Evolutionary conservation across 2,113 vertebrate genomes (phyloP).

Genomic region (Stictonetta naevosa): DNA sequence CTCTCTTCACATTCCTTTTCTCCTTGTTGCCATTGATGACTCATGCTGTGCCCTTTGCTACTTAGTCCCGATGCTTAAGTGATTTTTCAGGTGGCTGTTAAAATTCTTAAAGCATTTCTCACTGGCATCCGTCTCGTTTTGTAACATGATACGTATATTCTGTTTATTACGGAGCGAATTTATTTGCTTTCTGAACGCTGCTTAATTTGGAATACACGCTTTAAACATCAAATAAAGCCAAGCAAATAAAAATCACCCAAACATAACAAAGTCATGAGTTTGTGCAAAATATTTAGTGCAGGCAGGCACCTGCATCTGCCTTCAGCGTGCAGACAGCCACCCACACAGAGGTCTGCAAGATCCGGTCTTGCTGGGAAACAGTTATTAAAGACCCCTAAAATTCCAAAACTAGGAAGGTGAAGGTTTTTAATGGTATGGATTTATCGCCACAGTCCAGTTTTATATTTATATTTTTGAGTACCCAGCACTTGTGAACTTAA

Average conservation of each 20-base stretch:
- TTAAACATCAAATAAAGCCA: slow-evolving; percentile 3
- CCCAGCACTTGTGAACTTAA: background rate
- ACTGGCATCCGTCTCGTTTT: slow-evolving; percentile 7
- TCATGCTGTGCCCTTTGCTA: slow-evolving; percentile 29
- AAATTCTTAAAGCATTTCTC: slow-evolving; percentile 49
- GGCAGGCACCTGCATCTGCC: slow-evolving; percentile 48
- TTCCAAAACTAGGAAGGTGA: background rate
- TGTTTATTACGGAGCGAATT: background rate
- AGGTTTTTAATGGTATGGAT: background rate
- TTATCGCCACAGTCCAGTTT: background rate
- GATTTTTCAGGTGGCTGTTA: slow-evolving; percentile 67
- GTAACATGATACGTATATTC: background rate
- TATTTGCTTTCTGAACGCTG: background rate
- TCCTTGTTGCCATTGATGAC: slow-evolving; percentile 29
- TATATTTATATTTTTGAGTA: background rate
- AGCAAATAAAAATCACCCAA: background rate
- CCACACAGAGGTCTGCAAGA: background rate
- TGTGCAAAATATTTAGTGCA: slow-evolving; percentile 2
- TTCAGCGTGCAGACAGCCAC: slow-evolving; percentile 10
- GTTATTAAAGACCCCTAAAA: slow-evolving; percentile 8
- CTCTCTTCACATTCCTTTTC: slow-evolving; percentile 17
- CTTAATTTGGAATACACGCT: background rate
- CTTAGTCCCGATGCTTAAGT: slow-evolving; percentile 61
- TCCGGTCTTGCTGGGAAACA: slow-evolving; percentile 41
- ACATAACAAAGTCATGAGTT: background rate